Evolutionary conservation across 2,113 vertebrate genomes (phyloP), one percentile per base, ranked within the genome.

Genomic region (Heterocephalus glaber): DNA sequence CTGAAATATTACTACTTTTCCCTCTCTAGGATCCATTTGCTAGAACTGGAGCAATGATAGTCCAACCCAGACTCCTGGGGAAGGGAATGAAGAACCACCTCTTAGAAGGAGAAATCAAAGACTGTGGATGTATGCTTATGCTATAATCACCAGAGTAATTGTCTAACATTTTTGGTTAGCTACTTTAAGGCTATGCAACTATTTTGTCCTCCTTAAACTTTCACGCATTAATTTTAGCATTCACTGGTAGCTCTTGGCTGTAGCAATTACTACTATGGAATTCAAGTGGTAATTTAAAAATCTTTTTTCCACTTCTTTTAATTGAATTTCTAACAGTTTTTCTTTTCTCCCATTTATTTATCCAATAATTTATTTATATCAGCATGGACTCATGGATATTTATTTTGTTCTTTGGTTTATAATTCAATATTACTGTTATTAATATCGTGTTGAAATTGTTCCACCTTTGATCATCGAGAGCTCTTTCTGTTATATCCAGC

Each of bases 311-410:
- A 41, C n/a, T 86, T 72, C 66, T 95, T 88, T 86, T 49, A 86
- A 95, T 4, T 74, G 49, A 85, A 94, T 56, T 58, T 74, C 38
- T 68, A 12, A 26, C 33, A 19, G n/a, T 66, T 89, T 54, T 72
- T 44, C 54, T 88, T 90, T 74, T 49, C 47, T 70, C 66, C 58
- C 22, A 38, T 28, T 72, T 92, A 80, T 49, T 89, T 86, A 52
- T 7, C 74, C 28, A 44, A 41, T 86, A 94, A 90, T 54, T 96
- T 94, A 95, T 72, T 90, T 89, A 80, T 60, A 92, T 38, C 47
- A 83, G 30, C 66, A 44, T 4, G 35, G 41, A 58, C 47, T 68
- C n/a, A 38, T 70, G 47, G 52, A 47, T 86, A 58, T 91, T 84
- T 82, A 82, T 86, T 95, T 87, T 85, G 38, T 76, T 81, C 76